Base-by-base conservation (phyloP, 2,888 invertebrate genomes). In the Belgica antarctica region DNA sequence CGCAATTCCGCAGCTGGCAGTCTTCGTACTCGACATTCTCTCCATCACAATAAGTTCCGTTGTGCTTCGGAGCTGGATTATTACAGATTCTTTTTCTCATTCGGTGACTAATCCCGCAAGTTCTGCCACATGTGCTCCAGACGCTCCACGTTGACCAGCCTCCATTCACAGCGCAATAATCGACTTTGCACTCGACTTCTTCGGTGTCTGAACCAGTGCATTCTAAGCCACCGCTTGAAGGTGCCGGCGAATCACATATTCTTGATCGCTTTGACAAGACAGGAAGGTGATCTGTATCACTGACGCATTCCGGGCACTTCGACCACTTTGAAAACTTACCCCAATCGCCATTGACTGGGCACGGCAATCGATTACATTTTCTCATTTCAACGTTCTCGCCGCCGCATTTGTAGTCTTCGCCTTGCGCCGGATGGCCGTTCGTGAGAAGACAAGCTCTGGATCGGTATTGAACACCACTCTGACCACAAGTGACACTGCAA, bases 191-290 rank as follows among this genome's bases (percentile, higher is more conserved):
- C 72, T 73, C 82, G 82, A 4, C 74, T 52, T 57, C 74, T 47
- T 76, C 74, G 1, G 81, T 81, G n/a, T 78, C 79, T 74, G 73
- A 71, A 0, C 81, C 82, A 19, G 72, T 62, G 73, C 83, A 83
- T n/a, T 76, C 72, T 1, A 72, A 72, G 0, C 82, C 82, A 3
- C 79, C 80, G 72, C 77, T 75, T 10, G 75, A 73, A 1, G 81
- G 80, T 2, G 74, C 62, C 0, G 81, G 81, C 63, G 74, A 76
- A 72, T 79, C 76, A 74, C 82, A 83, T 46, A 74, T 73, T 15
- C 82, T 73, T 68, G 74, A 75, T 31, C 81, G 76, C 36, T 41
- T 36, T 15, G 41, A 27, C 2, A 22, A 2, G 17, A 17, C 28
- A 10, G 66, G 52, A 3, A 27, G 19, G 1, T 28, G 17, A 1